Conservation (phyloP, 37 sponge, comb jelly and placozoan species). For the Crambe crambe region DNA sequence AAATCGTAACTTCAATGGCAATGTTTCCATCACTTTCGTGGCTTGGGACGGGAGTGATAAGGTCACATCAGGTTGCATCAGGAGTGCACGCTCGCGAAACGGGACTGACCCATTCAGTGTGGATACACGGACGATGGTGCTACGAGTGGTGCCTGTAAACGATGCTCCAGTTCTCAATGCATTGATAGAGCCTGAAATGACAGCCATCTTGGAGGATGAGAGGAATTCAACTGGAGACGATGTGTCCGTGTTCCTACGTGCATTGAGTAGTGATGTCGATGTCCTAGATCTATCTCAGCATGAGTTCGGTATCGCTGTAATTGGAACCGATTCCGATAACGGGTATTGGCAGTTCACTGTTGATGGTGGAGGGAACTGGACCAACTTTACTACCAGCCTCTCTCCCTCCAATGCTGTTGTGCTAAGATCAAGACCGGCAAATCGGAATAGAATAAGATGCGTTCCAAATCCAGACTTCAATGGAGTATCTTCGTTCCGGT, state of each 20-base stretch:
- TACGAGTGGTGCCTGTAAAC: conserved; percentile 79
- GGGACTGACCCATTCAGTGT: conserved; percentile 67
- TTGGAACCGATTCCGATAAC: conserved; percentile 49
- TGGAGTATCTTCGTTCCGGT: conserved; percentile 59
- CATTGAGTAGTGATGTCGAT: conserved; percentile 68
- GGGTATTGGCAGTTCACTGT: conserved; percentile 80
- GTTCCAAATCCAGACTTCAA: conserved; percentile 74
- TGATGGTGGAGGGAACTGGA: conserved; percentile 74
- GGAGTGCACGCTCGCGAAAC: conserved; percentile 24
- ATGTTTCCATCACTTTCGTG: conserved; percentile 70
- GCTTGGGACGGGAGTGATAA: conserved; percentile 86
- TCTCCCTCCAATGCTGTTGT: conserved; percentile 54
- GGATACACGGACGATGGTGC: conserved; percentile 48
- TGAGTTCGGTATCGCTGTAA: conserved; percentile 81
- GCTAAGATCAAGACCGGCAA: conserved; percentile 35
- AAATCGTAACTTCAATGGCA: conserved; percentile 66
- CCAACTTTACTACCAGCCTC: conserved; percentile 33
- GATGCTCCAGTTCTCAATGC: conserved; percentile 86
- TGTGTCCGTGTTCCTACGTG: conserved; percentile 49
- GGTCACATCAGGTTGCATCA: conserved; percentile 45
- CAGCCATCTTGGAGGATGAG: conserved; percentile 80
- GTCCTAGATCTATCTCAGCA: conserved; percentile 2
- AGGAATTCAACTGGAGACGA: conserved; percentile 67
- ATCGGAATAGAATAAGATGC: conserved; percentile 69
- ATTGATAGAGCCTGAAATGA: conserved; percentile 46